A percentile compares a stretch with the other conserved stretches of the same genome.
These are phyloP conservation scores for Galerucella nymphaeae DNA, from an alignment of 2,888 invertebrate genomes.

Conservation along the genomic window DNA sequence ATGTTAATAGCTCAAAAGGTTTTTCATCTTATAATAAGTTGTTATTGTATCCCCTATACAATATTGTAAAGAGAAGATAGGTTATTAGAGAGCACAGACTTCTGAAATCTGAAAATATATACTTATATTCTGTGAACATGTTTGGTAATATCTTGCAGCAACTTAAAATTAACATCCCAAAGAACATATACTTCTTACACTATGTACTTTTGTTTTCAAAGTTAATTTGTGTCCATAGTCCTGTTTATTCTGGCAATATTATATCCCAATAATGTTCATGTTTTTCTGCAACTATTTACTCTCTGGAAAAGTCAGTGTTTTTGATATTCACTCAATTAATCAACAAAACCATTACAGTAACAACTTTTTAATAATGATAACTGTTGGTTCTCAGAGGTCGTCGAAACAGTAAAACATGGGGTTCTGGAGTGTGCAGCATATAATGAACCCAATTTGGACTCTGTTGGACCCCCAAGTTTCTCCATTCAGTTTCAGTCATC, in stretches of 20 bases:
- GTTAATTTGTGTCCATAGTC: too few relatives aligned
- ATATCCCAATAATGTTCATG: background rate
- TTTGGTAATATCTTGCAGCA: too few relatives aligned
- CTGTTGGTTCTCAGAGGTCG: constrained; percentile 62
- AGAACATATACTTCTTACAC: too few relatives aligned
- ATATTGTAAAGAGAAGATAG: too few relatives aligned
- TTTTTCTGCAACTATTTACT: background rate
- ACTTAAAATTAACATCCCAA: too few relatives aligned
- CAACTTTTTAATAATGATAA: constrained; percentile 22
- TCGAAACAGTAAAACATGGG: constrained; percentile 86
- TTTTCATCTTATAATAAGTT: too few relatives aligned
- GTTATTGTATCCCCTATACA: too few relatives aligned
- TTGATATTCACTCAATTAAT: background rate
- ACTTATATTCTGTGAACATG: too few relatives aligned
- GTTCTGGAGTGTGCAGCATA: constrained; percentile 92
- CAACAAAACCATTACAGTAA: background rate
- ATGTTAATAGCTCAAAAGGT: too few relatives aligned
- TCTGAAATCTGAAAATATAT: too few relatives aligned
- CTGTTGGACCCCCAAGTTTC: constrained; percentile 93
- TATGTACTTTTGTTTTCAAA: too few relatives aligned
- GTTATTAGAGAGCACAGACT: too few relatives aligned
- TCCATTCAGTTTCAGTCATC: constrained; percentile 96
- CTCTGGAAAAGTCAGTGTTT: background rate
- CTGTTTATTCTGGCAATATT: background rate
- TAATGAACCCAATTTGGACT: constrained; percentile 92